Base-by-base conservation (phyloP, 2,888 invertebrate genomes). In the Drosophila kanekoi region DNA sequence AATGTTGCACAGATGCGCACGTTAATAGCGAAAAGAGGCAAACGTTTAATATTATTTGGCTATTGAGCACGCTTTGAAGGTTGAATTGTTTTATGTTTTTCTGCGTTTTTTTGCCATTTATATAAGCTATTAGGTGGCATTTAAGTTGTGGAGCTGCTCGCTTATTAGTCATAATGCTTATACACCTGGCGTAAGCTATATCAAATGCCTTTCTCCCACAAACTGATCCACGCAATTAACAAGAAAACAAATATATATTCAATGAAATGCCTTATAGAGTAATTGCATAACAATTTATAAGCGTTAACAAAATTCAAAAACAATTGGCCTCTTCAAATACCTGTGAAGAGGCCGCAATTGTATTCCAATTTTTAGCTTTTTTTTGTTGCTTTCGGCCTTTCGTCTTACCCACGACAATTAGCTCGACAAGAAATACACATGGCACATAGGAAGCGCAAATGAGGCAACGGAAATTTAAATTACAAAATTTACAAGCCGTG, bases 1-100 rank as follows among this genome's bases (percentile, higher is more conserved):
- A 71, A 86, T 83, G 84, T 61, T 77, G 84, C 82, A 81, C 87
- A 86, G 84, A 79, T 83, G 84, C 81, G 68, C 83, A 74, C 56
- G 40, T 58, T 57, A 60, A 66, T 49, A 59, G 51, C 43, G 20
- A 33, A 51, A 60, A 45, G 48, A 14, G 8, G 4, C n/a, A 52
- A 18, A 59, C 16, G 16, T 4, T 51, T 56, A 60, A 64, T 61
- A 68, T 68, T 72, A 62, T 77, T 79, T 72, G 85, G 81, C 60
- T 49, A 73, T 70, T 72, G 78, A 72, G 57, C 78, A 75, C 75
- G 65, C 48, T 68, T 59, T 45, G 81, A 84, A 84, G 81, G 85
- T 60, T 81, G 72, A 57, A 43, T 47, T 71, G 65, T 57, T 64
- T 52, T 35, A 1, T n/a, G n/a, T n/a, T n/a, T n/a, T n/a, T n/a